Conservation (phyloP, 2,888 invertebrate species). For the Eudemis profundana region DNA sequence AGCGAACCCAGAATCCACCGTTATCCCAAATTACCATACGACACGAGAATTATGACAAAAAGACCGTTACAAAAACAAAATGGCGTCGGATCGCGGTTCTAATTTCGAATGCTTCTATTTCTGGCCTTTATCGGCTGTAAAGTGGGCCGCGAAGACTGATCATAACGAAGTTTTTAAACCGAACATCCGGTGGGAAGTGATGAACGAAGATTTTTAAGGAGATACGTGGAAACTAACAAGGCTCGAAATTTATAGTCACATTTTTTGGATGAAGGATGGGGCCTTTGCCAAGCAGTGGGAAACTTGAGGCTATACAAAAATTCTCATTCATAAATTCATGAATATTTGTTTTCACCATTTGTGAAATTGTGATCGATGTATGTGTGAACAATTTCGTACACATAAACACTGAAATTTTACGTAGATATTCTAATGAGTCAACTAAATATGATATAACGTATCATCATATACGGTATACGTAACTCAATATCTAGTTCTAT, state of each 20-base stretch:
- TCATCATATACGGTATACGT: not conserved
- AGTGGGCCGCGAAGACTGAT: conserved; percentile 54
- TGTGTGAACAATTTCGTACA: too few relatives aligned
- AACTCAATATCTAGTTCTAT: not conserved
- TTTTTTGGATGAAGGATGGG: too few relatives aligned
- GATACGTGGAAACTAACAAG: too few relatives aligned
- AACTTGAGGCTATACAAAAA: too few relatives aligned
- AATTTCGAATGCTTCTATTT: conserved; percentile 60
- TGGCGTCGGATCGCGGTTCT: conserved; percentile 52
- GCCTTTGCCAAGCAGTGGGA: too few relatives aligned
- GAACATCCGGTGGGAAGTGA: not conserved
- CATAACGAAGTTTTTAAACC: conserved; percentile 17
- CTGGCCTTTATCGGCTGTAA: conserved; percentile 58
- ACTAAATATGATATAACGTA: too few relatives aligned
- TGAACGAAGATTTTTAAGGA: not conserved
- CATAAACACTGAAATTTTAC: too few relatives aligned
- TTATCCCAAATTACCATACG: conserved; percentile 39
- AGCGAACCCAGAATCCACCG: conserved; percentile 23
- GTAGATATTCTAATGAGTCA: too few relatives aligned
- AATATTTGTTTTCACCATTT: too few relatives aligned
- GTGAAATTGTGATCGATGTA: too few relatives aligned
- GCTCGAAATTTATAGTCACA: too few relatives aligned
- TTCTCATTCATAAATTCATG: too few relatives aligned
- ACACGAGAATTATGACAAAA: conserved; percentile 41
- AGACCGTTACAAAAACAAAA: conserved; percentile 44